A percentile compares a stretch with the other conserved stretches of the same genome.
Evolutionary conservation across 2,888 invertebrate species (phyloP).

Genomic region (Corythucha ciliata): DNA sequence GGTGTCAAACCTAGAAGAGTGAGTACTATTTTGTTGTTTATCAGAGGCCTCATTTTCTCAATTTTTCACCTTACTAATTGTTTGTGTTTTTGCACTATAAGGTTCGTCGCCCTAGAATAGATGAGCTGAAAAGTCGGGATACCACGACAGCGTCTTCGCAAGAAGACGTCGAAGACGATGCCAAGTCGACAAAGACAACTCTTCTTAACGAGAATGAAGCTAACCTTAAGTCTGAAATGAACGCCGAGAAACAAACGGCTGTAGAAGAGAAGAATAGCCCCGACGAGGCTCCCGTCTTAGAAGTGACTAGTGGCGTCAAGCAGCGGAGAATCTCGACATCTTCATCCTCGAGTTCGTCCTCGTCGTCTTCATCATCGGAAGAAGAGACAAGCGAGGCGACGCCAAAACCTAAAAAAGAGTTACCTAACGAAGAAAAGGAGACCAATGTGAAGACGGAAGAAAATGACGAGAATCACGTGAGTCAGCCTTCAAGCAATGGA

Average conservation of each 20-base stretch:
- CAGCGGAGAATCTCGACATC: conserved; percentile 16
- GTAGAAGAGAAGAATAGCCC: conserved; percentile 3
- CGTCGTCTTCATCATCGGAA: background rate
- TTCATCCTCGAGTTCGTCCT: conserved; percentile 17
- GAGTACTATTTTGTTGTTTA: conserved; percentile 3
- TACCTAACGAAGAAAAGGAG: background rate
- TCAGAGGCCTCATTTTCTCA: background rate
- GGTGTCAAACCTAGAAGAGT: conserved; percentile 36
- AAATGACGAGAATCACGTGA: too few relatives aligned
- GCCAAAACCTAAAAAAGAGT: background rate
- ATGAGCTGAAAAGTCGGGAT: too few relatives aligned
- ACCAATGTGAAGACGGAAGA: too few relatives aligned
- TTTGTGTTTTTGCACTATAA: conserved; percentile 1
- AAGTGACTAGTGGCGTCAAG: conserved; percentile 13
- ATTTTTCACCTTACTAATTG: conserved; percentile 1
- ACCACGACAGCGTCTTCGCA: conserved; percentile 7
- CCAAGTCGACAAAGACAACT: too few relatives aligned
- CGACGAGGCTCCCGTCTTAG: background rate
- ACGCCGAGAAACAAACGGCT: conserved; percentile 2
- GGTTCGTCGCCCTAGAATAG: conserved; percentile 11
- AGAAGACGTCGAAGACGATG: conserved; percentile 1
- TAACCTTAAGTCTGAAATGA: conserved; percentile 14
- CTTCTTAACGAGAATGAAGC: background rate
- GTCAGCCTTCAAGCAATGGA: too few relatives aligned
- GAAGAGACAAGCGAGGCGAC: background rate